Evolutionary conservation across 2,888 invertebrate genomes (phyloP).

Genomic region (Hanleya hanleyi): DNA sequence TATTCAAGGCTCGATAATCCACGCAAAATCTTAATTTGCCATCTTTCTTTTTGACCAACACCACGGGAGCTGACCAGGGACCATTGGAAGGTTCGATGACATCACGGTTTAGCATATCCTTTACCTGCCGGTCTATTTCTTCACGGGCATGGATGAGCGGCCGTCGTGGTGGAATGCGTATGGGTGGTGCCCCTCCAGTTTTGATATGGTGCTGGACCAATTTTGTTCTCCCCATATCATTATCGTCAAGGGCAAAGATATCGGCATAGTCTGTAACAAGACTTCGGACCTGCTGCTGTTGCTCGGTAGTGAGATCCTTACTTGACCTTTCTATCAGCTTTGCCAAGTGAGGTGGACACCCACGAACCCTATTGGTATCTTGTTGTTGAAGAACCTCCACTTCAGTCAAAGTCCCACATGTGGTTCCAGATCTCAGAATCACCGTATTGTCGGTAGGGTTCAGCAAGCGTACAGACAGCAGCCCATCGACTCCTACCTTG

Average conservation of each 20-base stretch:
- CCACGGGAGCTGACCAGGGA: constrained; percentile 24
- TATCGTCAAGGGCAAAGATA: neutral
- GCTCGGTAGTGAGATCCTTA: too few species aligned
- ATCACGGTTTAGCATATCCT: constrained; percentile 21
- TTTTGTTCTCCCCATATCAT: neutral
- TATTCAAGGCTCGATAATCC: constrained; percentile 28
- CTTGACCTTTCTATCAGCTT: too few species aligned
- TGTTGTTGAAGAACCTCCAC: too few species aligned
- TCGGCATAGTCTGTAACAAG: neutral
- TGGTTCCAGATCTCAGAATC: too few species aligned
- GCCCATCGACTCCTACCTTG: too few species aligned
- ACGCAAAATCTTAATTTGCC: constrained; percentile 26
- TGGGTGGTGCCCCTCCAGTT: neutral
- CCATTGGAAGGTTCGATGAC: constrained; percentile 23
- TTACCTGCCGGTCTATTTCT: neutral
- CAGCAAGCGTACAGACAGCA: too few species aligned
- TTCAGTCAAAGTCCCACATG: too few species aligned
- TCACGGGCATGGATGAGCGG: neutral
- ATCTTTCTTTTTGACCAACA: constrained; percentile 30
- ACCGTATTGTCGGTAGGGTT: too few species aligned
- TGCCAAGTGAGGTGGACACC: too few species aligned
- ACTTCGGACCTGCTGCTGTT: too few species aligned
- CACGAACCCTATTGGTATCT: too few species aligned
- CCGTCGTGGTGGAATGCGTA: neutral
- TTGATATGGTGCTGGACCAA: neutral